These are phyloP conservation scores for Enchytraeus crypticus DNA, from an alignment of 2,888 invertebrate species.

Conservation along the genomic window DNA sequence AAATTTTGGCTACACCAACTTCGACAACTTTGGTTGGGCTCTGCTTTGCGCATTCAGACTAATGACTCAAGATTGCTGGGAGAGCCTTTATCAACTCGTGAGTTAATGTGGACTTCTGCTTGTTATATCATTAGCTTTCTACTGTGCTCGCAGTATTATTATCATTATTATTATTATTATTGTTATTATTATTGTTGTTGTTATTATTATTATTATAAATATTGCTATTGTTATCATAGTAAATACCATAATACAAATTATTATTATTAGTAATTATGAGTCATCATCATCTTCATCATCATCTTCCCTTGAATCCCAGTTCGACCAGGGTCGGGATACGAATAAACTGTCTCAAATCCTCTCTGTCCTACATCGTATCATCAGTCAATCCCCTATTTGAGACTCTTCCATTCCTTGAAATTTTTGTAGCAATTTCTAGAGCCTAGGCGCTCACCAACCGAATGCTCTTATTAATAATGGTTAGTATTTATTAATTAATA, in stretches of 20 bases:
- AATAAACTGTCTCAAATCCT: too few relatives aligned
- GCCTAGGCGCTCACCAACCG: too few relatives aligned
- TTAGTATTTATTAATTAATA: not conserved
- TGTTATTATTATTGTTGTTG: too few relatives aligned
- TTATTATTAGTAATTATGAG: not conserved
- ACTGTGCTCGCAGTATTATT: not conserved
- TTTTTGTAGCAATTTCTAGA: too few relatives aligned
- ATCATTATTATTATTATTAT: not conserved
- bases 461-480: not conserved
- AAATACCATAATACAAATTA: not conserved
- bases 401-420: too few relatives aligned
- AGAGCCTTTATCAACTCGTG: slow-evolving; percentile 92
- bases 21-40: slow-evolving; percentile 96
- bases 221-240: not conserved
- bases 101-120: slow-evolving; percentile 20
- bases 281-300: too few relatives aligned
- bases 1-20: slow-evolving; percentile 92
- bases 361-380: too few relatives aligned
- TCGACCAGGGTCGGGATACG: too few relatives aligned
- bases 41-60: slow-evolving; percentile 91
- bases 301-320: too few relatives aligned
- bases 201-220: not conserved
- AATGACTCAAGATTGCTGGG: slow-evolving; percentile 99
- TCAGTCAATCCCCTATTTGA: too few relatives aligned
- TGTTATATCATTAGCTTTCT: not conserved